Conservation (phyloP, 2,888 invertebrate species). For the Peribatodes rhomboidaria region DNA sequence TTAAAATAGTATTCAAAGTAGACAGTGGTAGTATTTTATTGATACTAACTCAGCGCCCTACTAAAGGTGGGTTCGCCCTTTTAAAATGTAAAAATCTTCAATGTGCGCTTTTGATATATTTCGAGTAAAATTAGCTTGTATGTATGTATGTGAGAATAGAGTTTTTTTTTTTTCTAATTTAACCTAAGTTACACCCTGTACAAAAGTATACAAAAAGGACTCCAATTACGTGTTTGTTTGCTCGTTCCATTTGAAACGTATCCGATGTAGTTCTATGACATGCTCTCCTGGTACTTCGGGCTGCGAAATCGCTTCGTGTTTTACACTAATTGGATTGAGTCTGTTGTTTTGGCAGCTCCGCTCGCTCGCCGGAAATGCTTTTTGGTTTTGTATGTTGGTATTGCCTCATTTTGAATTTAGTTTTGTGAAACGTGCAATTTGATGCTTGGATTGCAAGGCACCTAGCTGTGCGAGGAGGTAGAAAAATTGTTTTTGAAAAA, state of each 20-base stretch:
- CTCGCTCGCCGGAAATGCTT: constrained; percentile 30
- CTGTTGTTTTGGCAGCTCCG: constrained; percentile 41
- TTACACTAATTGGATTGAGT: constrained; percentile 55
- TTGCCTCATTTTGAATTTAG: constrained; percentile 8
- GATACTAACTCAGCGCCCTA: no score
- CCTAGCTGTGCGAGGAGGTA: neutral
- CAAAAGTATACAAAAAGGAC: neutral
- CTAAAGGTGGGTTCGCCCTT: no score
- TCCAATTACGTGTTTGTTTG: constrained; percentile 46
- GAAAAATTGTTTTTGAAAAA: neutral
- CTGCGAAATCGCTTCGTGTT: constrained; percentile 55
- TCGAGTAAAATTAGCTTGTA: no score
- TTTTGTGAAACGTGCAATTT: neutral
- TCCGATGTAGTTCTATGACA: constrained; percentile 56
- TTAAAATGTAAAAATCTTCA: no score
- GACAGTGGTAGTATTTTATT: no score
- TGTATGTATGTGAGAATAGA: no score
- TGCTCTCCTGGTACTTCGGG: constrained; percentile 57
- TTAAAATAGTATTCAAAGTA: no score
- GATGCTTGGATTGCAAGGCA: neutral
- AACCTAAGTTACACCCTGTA: neutral
- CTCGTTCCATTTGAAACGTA: constrained; percentile 58
- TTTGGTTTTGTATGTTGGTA: constrained; percentile 34
- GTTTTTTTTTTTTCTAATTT: neutral
- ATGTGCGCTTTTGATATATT: no score